Percentiles rank a stretch among this genome's conserved stretches.
phyloP scores from a whole-genome alignment of 2,888 invertebrate species.

The Troilus luridus region DNA sequence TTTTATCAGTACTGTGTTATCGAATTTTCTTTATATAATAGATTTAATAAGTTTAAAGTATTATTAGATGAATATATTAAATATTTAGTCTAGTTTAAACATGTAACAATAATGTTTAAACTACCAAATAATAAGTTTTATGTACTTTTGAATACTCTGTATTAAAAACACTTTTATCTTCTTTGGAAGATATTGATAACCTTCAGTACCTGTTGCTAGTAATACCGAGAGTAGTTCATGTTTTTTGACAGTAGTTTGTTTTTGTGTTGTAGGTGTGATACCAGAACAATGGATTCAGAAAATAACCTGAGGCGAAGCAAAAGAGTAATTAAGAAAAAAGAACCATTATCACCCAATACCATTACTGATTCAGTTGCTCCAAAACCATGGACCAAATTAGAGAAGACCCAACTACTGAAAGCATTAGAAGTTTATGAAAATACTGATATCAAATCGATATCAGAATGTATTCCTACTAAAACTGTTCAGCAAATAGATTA shows the following conservation, averaged over 20 bases:
- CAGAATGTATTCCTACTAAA: neutral
- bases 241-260: too few species aligned
- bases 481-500: neutral
- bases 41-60: neutral
- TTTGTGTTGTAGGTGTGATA: too few species aligned
- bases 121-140: too few species aligned
- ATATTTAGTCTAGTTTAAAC: neutral
- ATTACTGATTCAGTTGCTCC: neutral
- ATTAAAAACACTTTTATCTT: neutral
- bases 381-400: neutral
- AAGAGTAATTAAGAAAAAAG: neutral
- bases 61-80: neutral
- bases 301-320: neutral
- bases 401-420: neutral
- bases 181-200: neutral
- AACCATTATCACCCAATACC: neutral
- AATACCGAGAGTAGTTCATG: too few species aligned
- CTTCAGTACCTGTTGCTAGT: neutral
- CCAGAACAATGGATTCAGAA: neutral
- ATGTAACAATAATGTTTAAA: neutral
- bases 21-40: neutral
- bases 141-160: too few species aligned
- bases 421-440: constrained; percentile 17
- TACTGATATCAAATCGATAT: neutral
- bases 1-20: neutral